A percentile compares a stretch with the other conserved stretches of the same genome.
These are phyloP conservation scores for Heliconius erato DNA, from an alignment of 2,888 invertebrate genomes.

Conservation along the genomic window DNA sequence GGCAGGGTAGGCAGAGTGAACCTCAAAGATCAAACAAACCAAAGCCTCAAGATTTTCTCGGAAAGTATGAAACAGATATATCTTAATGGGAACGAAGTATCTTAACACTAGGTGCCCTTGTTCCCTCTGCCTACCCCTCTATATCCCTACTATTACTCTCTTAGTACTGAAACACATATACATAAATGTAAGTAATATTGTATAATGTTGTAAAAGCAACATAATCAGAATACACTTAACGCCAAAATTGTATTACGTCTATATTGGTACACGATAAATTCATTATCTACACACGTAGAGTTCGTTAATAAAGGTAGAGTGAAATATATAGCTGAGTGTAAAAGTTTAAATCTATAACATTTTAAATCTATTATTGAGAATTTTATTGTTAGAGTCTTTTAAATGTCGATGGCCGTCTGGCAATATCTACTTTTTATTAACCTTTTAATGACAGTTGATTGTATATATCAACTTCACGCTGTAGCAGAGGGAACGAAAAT, in stretches of 20 bases:
- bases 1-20: too few relatives aligned
- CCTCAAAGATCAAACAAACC: too few relatives aligned
- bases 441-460: too few relatives aligned
- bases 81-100: not conserved
- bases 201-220: constrained; percentile 6
- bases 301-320: constrained; percentile 22
- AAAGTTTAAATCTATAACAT: not conserved
- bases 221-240: constrained; percentile 29
- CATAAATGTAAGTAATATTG: not conserved
- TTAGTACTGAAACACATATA: not conserved
- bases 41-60: not conserved
- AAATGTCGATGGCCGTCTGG: not conserved
- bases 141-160: too few relatives aligned
- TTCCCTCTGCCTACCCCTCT: not conserved
- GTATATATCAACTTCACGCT: not conserved
- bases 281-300: constrained; percentile 18
- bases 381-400: not conserved
- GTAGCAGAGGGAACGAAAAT: not conserved
- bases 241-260: constrained; percentile 24
- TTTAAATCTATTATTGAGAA: not conserved
- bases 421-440: not conserved
- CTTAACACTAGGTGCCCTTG: not conserved
- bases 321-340: not conserved
- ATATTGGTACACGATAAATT: constrained; percentile 32
- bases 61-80: not conserved